Evolutionary conservation across 1,140 invertebrate species (phyloP).

Genomic region (Amphibalanus amphitrite): DNA sequence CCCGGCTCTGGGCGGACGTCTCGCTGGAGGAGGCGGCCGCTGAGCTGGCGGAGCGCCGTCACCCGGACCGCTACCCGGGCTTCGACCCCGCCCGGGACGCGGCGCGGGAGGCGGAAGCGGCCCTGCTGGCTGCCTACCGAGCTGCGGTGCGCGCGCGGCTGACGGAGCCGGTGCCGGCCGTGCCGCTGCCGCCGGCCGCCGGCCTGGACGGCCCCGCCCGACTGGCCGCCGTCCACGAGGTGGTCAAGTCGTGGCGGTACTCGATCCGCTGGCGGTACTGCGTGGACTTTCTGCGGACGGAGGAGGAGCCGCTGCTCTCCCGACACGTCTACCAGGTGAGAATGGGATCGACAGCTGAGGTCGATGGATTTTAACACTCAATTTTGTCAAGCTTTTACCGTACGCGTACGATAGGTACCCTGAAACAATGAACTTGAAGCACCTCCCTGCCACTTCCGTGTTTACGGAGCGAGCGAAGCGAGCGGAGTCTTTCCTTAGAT

Average conservation of each 20-base stretch:
- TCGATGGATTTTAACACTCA: too few relatives aligned
- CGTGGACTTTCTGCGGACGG: neutral
- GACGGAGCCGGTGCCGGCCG: neutral
- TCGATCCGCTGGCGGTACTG: neutral
- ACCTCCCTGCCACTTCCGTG: too few relatives aligned
- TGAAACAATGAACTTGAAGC: too few relatives aligned
- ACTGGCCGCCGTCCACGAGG: neutral
- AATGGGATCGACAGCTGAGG: too few relatives aligned
- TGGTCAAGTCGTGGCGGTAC: neutral
- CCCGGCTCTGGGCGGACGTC: neutral
- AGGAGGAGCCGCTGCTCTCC: neutral
- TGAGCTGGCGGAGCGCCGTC: neutral
- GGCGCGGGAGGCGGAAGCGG: neutral
- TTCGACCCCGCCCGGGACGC: neutral
- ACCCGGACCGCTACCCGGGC: neutral
- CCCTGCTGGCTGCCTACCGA: neutral
- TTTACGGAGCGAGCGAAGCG: too few relatives aligned
- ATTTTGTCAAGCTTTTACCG: too few relatives aligned
- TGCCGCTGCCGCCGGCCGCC: neutral
- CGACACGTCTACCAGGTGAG: neutral
- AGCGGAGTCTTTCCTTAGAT: too few relatives aligned
- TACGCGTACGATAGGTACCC: too few relatives aligned
- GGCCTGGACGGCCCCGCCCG: neutral
- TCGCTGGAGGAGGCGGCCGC: neutral
- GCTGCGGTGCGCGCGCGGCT: neutral